Evolutionary conservation across 2,888 invertebrate genomes (phyloP), one percentile per base, ranked within the genome.

Genomic region (Xanthostigma xanthostigma): DNA sequence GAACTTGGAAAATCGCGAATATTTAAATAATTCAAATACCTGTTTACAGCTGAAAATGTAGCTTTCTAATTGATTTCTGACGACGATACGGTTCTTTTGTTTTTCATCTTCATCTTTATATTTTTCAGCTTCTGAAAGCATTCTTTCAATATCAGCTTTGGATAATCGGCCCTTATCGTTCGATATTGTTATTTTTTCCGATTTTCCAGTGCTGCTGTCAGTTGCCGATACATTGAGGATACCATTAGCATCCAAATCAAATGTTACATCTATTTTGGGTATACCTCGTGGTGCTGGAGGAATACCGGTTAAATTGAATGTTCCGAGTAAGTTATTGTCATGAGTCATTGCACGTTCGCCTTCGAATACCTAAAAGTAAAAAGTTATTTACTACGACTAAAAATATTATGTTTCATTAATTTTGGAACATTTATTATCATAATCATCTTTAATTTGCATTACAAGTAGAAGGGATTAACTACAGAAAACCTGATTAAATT

Each of bases 341-440:
- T 79, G 90, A 9, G 92, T 92, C 88, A 92, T 84, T 14, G 87
- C 83, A 51, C 92, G 72, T 66, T 90, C 89, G 33, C 90, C 89
- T 68, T 91, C 90, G 59, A 80, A 88, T 3, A 89, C 84, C 74
- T 74, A 56, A 17, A 55, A 54, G 35, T 48, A 3, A 14, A 12
- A 36, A 11, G 10, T 39, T 5, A 11, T 47, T 34, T 46, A 6
- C 27, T 27, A 27, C 6, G 27, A 27, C 3, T 6, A 1, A 27
- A 27, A 27, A 27, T 27, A 27, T 27, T 27, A 27, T 1, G 27
- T 27, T 27, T 27, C 6, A 6, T 27, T 27, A 6, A 27, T 27
- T 27, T 27, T 3, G 27, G 6, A 27, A 27, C 1, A 27, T 27
- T 27, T 27, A 1, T 27, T 27, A 27, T 27, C 27, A 6, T 27